Evolutionary conservation across 2,888 invertebrate genomes (phyloP).

Genomic region (Deladenus siricidicola): DNA sequence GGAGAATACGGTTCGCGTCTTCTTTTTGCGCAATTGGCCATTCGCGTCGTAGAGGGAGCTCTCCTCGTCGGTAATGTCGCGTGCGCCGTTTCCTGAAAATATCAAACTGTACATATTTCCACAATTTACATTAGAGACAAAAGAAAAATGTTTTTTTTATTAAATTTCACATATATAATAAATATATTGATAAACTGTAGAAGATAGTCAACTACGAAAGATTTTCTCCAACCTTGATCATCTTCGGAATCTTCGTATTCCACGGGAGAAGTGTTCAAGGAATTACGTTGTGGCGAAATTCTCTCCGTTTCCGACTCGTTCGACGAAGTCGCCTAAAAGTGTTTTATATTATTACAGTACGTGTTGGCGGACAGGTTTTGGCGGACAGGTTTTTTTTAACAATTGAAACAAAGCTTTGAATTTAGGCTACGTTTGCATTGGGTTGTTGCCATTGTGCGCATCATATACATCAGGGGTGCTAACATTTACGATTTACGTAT

Average conservation of each 20-base stretch:
- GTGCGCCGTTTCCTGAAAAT: not conserved
- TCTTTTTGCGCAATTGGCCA: constrained; percentile 40
- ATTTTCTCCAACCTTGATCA: not conserved
- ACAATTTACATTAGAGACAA: not conserved
- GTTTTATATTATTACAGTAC: too few species aligned
- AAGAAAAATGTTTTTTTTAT: not conserved
- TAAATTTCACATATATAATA: not conserved
- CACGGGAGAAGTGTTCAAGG: constrained; percentile 1
- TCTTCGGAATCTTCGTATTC: constrained; percentile 1
- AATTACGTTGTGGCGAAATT: not conserved
- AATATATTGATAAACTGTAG: not conserved
- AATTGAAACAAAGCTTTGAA: too few species aligned
- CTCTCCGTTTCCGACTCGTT: constrained; percentile 1
- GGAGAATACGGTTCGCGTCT: constrained; percentile 51
- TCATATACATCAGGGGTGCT: too few species aligned
- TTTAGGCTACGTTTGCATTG: too few species aligned
- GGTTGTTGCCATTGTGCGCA: too few species aligned
- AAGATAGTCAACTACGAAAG: not conserved
- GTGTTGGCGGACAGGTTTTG: too few species aligned
- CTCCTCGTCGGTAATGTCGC: constrained; percentile 8
- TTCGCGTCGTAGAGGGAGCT: constrained; percentile 3
- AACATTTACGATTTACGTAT: too few species aligned
- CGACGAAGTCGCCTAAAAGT: constrained; percentile 5
- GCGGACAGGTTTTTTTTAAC: too few species aligned
- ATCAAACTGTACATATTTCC: not conserved